Conservation (phyloP, 2,113 vertebrate genomes). For the Acrocephalus kingi region DNA sequence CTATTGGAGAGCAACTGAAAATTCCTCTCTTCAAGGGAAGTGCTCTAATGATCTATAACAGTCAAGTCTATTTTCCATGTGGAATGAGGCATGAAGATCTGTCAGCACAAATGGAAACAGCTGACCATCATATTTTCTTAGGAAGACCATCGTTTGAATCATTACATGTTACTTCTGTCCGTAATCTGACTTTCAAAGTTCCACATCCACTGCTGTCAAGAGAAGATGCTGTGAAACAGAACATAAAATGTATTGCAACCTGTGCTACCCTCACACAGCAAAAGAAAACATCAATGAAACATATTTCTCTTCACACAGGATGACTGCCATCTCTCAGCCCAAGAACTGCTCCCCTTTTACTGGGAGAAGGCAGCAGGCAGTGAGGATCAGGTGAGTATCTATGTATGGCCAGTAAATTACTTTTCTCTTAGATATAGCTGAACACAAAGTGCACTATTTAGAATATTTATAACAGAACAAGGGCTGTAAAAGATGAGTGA, state of each 20-base stretch:
- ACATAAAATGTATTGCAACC: neutral
- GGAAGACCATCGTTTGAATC: neutral
- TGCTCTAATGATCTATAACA: neutral
- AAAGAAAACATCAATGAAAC: neutral
- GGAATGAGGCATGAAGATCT: neutral
- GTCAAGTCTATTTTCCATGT: neutral
- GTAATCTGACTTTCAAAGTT: neutral
- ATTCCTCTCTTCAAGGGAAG: neutral
- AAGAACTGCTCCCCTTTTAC: neutral
- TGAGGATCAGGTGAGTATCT: neutral
- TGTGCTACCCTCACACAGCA: neutral
- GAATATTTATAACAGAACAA: neutral
- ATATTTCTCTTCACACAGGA: neutral
- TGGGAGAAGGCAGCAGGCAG: neutral
- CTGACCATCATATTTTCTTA: neutral
- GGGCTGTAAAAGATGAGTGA: neutral
- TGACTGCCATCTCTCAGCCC: neutral
- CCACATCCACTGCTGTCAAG: neutral
- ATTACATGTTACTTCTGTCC: neutral
- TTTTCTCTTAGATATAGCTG: neutral
- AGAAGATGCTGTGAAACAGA: neutral
- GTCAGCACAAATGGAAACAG: neutral
- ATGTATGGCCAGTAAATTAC: neutral
- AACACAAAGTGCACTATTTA: neutral
- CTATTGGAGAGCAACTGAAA: neutral